Evolutionary conservation across 2,797 vertebrate species (phyloP), one percentile per base, ranked within the genome.

Genomic region (Eulemur coronatus): DNA sequence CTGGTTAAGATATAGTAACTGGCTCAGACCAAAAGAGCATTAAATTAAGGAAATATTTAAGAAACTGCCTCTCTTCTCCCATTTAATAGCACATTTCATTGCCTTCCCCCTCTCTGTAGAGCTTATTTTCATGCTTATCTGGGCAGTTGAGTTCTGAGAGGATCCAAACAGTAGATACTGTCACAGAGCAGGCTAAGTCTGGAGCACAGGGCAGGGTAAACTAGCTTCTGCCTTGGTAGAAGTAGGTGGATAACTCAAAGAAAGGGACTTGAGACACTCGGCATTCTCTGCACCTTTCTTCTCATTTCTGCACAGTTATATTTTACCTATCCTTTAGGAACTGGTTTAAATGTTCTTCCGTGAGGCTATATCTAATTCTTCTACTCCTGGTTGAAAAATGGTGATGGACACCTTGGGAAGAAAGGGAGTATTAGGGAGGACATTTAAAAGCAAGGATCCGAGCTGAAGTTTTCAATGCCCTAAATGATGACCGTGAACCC

Each of bases 391-490:
- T 59, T 59, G 26, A 59, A 59, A 59, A 59, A 26, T 59, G 57
- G 26, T 9, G 57, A 59, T 4, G 96, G 99, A 99, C 43, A 99
- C 99, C 0, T 98, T 99, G 98, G 99, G 99, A 97, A 99, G 99
- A 79, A 99, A 99, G 18, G 99, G 99, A 0, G 99, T 99, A 0
- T 95, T 99, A 41, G 99, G 1, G 1, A 38, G 99, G 98, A 1
- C 98, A 99, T 89, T 98, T 99, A 92, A 99, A 99, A 98, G 99
- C 99, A 20, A 99, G 99, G 55, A 99, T 99, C 97, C 98, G 99
- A 97, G 99, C 99, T 0, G 99, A 99, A 91, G 99, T 99, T 95
- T 99, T 99, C 96, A 99, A 97, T 3, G 99, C 99, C 0, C 98
- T 99, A 96, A 99, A 99, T 24, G 99, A 99, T 69, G 98, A 98